Conservation (phyloP, 2,113 vertebrate genomes). For the Terrapene triunguis region DNA sequence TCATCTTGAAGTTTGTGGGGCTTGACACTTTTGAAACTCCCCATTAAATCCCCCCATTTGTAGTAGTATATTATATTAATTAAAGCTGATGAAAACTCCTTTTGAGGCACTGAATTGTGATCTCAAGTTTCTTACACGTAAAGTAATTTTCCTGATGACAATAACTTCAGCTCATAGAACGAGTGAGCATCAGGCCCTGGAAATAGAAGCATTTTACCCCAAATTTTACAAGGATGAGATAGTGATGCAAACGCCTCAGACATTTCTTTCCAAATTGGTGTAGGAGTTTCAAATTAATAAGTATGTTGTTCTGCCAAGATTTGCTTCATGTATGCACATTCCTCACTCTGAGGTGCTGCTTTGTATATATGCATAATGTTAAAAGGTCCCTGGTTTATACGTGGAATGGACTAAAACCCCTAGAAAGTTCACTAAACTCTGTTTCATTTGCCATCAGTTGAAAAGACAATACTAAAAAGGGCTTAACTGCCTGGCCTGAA, state of each 20-base stretch:
- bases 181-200: neutral
- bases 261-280: neutral
- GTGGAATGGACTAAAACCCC: neutral
- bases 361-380: neutral
- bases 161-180: neutral
- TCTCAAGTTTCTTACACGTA: neutral
- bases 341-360: neutral
- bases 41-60: too few species aligned
- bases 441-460: neutral
- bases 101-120: neutral
- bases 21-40: neutral
- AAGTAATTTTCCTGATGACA: neutral
- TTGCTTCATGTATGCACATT: neutral
- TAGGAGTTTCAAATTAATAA: neutral
- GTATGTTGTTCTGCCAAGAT: neutral
- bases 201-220: neutral
- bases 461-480: neutral
- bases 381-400: neutral
- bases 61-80: neutral
- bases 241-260: neutral
- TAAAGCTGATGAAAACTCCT: neutral
- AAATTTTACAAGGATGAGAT: neutral
- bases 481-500: neutral
- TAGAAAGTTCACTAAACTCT: neutral
- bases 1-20: too few species aligned